Conservation (phyloP, 2,888 invertebrate species). For the Alsophila aescularia region DNA sequence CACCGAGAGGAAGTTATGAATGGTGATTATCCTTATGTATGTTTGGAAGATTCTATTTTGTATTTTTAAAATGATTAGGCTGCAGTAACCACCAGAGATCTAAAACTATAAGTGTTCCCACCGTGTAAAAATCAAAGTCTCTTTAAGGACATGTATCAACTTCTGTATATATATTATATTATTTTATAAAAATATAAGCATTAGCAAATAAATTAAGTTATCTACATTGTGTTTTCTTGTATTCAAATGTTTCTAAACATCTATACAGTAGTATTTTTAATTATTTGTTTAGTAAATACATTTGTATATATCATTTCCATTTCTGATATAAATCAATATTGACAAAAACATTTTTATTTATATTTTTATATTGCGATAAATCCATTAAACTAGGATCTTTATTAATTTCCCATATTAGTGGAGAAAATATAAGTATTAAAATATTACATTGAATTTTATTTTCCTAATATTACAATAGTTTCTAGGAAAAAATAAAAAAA, state of each 20-base stretch:
- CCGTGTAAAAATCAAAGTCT: constrained; percentile 78
- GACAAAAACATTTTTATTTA: constrained; percentile 55
- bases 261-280: constrained; percentile 16
- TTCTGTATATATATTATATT: constrained; percentile 65
- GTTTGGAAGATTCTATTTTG: constrained; percentile 21
- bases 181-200: constrained; percentile 57
- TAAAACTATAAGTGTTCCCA: constrained; percentile 78
- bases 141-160: constrained; percentile 64
- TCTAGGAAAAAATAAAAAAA: too few species aligned
- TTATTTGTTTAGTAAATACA: constrained; percentile 31
- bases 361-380: constrained; percentile 66
- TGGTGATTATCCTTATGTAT: constrained; percentile 9
- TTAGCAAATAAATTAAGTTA: constrained; percentile 41
- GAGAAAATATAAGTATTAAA: constrained; percentile 72
- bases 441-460: constrained; percentile 54
- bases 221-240: constrained; percentile 22
- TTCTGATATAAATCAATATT: constrained; percentile 38
- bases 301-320: constrained; percentile 38
- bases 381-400: constrained; percentile 59
- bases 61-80: constrained; percentile 37
- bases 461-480: constrained; percentile 11
- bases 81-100: constrained; percentile 75
- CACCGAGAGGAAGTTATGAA: constrained; percentile 19
- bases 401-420: constrained; percentile 63
- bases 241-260: constrained; percentile 26